Percentiles rank a stretch among this genome's conserved stretches.
These are phyloP conservation scores for Thermophis baileyi DNA, from an alignment of 2,113 vertebrate genomes.

Conservation along the genomic window DNA sequence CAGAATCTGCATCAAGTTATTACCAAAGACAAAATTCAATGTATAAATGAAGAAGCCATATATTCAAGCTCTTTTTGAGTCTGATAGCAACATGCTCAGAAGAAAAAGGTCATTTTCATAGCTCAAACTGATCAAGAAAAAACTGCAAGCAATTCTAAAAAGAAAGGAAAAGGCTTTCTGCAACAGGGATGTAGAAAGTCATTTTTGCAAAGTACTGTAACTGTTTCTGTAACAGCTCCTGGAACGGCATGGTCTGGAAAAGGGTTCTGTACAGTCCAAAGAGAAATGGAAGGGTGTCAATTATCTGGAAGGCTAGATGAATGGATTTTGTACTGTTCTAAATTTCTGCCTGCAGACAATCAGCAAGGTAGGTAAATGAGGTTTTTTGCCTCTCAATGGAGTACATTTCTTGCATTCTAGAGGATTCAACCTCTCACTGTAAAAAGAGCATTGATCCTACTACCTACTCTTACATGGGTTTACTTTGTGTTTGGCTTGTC, in stretches of 20 bases:
- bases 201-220: background rate
- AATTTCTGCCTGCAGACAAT: background rate
- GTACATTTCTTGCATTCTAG: background rate
- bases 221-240: background rate
- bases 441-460: background rate
- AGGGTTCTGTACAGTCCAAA: background rate
- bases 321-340: background rate
- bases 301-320: background rate
- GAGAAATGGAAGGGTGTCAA: background rate
- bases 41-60: background rate
- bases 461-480: background rate
- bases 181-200: background rate
- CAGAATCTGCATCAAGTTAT: background rate
- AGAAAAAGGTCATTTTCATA: background rate
- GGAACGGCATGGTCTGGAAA: background rate
- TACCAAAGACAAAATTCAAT: background rate
- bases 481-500: background rate
- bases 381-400: background rate
- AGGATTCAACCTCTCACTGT: background rate
- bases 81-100: background rate
- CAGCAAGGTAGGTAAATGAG: background rate
- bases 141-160: background rate
- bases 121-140: background rate
- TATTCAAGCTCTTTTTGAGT: background rate
- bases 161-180: background rate